Evolutionary conservation across 1,140 invertebrate species (phyloP).

Genomic region (Melitaea cinxia): DNA sequence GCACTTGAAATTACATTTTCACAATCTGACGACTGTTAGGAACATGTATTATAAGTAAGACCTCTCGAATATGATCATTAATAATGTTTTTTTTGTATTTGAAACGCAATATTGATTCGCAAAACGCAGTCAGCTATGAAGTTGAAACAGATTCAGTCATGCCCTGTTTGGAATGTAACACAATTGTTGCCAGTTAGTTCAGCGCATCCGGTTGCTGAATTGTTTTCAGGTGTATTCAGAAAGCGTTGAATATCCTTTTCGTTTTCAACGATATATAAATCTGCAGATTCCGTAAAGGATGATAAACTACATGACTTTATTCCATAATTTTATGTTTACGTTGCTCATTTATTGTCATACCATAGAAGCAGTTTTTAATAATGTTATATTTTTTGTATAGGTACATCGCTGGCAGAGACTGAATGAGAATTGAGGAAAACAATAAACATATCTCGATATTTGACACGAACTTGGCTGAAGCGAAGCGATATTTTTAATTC

Average conservation of each 20-base stretch:
- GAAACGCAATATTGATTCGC: conserved; percentile 51
- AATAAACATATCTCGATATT: no score
- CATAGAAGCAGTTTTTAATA: no score
- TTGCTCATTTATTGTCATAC: no score
- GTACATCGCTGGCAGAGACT: no score
- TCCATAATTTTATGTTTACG: no score
- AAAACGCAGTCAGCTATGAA: conserved; percentile 61
- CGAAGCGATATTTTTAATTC: no score
- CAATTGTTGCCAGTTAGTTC: conserved; percentile 60
- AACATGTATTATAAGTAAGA: no score
- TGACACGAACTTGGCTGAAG: no score
- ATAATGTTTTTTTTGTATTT: conserved; percentile 19
- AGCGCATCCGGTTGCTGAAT: conserved; percentile 61
- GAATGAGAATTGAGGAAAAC: no score
- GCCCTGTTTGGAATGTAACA: conserved; percentile 62
- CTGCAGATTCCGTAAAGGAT: neutral
- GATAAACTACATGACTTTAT: neutral
- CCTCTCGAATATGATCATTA: conserved; percentile 7
- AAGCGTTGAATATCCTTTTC: conserved; percentile 54
- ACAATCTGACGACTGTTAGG: no score
- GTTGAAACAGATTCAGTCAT: conserved; percentile 64
- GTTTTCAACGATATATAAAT: conserved; percentile 42
- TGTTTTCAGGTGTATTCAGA: conserved; percentile 64
- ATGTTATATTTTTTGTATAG: no score
- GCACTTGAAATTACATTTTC: no score